Base-by-base conservation (phyloP, 1,140 invertebrate species). In the Trichoplusia ni region DNA sequence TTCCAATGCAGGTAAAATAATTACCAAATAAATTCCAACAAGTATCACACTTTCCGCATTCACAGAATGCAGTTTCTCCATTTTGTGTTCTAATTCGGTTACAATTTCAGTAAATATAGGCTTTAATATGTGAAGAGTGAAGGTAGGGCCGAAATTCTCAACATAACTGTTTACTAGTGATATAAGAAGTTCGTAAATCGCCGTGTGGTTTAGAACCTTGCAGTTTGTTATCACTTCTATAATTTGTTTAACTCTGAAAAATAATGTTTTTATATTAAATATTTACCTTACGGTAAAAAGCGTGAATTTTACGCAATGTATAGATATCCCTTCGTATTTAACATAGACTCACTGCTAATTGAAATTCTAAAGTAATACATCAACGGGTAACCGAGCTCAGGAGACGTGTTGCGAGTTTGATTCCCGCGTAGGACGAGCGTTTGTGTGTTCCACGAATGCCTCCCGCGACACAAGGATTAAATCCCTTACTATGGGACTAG, bases 11-110 rank as follows among this genome's bases (percentile, higher is more conserved):
- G 81, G 62, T 29, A 89, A 75, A 25, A 91, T 61, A 1, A 86
- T 80, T 1, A 78, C 82, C n/a, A 90, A 71, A 69, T 91, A 91
- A 19, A 91, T 71, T 3, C 90, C 89, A 46, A 91, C 88, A 46
- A 86, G 68, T 25, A 87, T 76, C 14, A 80, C 76, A 65, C 79
- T 81, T 21, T 89, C 82, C 25, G 77, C 75, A 67, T 82, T 84
- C 2, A 90, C 67, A 13, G 77, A 62, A 21, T 91, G 84, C 4
- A 90, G 58, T 47, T 90, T 90, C 38, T 90, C 87, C 70, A 91
- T 78, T 73, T 82, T 89, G 38, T 84, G 81, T 65, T 91, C 90
- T 19, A 91, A 79, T 40, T 84, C 83, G 5, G 29, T 31, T 29
- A 91, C 79, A 13, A 82, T 86, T 9, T 84, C 79, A 21, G 51